Conservation (phyloP, 2,888 invertebrate genomes). For the Matsumyia berberina region DNA sequence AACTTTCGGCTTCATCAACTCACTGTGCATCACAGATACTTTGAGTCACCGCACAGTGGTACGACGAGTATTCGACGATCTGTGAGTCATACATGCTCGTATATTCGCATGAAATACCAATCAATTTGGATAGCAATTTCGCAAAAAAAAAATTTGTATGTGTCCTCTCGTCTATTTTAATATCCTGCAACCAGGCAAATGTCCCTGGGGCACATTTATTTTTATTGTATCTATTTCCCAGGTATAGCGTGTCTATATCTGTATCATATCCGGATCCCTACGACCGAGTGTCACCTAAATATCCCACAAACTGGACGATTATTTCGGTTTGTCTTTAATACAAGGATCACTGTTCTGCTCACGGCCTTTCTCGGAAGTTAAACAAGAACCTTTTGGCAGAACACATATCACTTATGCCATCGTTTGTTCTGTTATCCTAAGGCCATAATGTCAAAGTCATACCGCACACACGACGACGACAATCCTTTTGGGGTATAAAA, state of each 20-base stretch:
- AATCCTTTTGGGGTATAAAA: constrained; percentile 34
- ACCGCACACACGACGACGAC: constrained; percentile 43
- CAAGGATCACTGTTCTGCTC: constrained; percentile 26
- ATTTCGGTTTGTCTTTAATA: constrained; percentile 42
- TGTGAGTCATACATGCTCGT: constrained; percentile 38
- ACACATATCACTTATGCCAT: constrained; percentile 60
- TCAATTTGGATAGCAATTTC: constrained; percentile 31
- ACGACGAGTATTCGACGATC: constrained; percentile 5
- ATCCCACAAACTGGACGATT: constrained; percentile 39
- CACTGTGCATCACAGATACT: constrained; percentile 4
- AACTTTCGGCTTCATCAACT: constrained; percentile 3
- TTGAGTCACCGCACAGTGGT: constrained; percentile 16
- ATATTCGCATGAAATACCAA: constrained; percentile 27
- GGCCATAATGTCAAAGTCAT: constrained; percentile 64
- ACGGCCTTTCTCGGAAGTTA: constrained; percentile 47
- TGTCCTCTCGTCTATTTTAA: constrained; percentile 56
- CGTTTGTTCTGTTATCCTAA: constrained; percentile 48
- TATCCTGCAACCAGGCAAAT: constrained; percentile 51
- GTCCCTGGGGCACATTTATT: constrained; percentile 4
- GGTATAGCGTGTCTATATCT: constrained; percentile 21
- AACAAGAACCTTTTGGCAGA: constrained; percentile 57
- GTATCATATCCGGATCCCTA: constrained; percentile 27
- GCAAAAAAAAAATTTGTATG: background rate
- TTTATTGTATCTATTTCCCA: background rate
- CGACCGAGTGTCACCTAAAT: background rate